Base-by-base conservation (phyloP, 2,797 vertebrate genomes). In the Darevskia nairensis region DNA sequence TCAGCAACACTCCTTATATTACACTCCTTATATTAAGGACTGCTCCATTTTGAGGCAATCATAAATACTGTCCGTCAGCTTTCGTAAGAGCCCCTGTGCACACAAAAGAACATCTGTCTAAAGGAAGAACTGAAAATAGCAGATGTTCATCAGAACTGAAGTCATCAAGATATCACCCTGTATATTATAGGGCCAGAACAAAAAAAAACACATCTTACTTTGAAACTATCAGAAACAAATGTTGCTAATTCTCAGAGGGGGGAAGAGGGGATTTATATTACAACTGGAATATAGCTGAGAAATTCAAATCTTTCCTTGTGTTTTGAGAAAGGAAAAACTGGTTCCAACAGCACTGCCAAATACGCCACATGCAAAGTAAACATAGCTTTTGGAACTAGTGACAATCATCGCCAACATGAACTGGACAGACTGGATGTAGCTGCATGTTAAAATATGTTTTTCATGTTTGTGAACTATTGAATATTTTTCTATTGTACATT, bases 21-120 rank as follows among this genome's bases (percentile, higher is more conserved):
- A 80, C 19, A 74, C 41, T 50, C 87, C 21, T 0, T 78, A 68
- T 35, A 9, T 89, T 64, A 80, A 19, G 9, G 85, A 68, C 81
- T 50, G 72, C 86, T 55, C 80, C 87, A 71, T 86, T 39, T 71
- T 41, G 80, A 91, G 89, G 89, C 92, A 91, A 84, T 95, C 89
- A 0, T 79, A 1, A 75, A 15, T 21, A 80, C 68, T 9, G 13
- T 82, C 15, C 1, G 59, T 66, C 4, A 32, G n/a, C 6, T 87
- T 82, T 4, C 0, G 0, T 27, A 21, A 59, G 35, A 55, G 61
- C 72, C 59, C 32, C 23, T 64, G 6, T 74, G 10, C n/a, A 39
- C n/a, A 21, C 41, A 10, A 76, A 44, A 80, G 76, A 74, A 66
- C 44, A 78, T 61, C 35, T 83, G 0, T 19, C 23, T 0, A 15